Percentiles rank a stretch among this genome's conserved stretches.
Evolutionary conservation across 2,888 invertebrate species (phyloP).

Genomic region (Pandemis corylana): DNA sequence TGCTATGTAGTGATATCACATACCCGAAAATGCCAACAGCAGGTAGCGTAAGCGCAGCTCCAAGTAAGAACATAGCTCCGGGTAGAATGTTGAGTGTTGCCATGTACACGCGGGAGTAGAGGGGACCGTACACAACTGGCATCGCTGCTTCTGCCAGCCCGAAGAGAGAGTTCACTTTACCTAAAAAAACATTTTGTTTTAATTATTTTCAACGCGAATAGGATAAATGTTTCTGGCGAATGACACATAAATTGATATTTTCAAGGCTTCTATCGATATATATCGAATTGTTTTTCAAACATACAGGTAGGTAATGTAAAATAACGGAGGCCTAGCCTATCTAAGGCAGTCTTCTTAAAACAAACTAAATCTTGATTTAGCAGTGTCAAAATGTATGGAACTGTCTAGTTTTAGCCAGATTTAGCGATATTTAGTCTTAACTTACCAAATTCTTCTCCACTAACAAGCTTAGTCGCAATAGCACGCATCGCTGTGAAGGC

Average conservation of each 20-base stretch:
- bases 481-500: constrained; percentile 88
- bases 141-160: constrained; percentile 90
- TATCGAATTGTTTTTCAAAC: no score
- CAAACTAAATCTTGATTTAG: no score
- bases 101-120: constrained; percentile 89
- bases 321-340: no score
- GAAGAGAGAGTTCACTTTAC: constrained; percentile 90
- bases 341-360: no score
- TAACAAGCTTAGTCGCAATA: constrained; percentile 87
- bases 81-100: constrained; percentile 88
- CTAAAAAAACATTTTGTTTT: constrained; percentile 63
- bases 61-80: constrained; percentile 89
- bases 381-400: no score
- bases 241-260: no score
- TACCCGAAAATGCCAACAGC: constrained; percentile 88
- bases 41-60: constrained; percentile 87
- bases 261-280: no score
- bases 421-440: not conserved
- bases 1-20: no score
- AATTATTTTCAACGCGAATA: no score
- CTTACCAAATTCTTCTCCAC: constrained; percentile 85
- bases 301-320: no score
- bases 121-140: constrained; percentile 89
- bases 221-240: no score
- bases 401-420: constrained; percentile 38